Evolutionary conservation across 1,140 invertebrate genomes (phyloP), one percentile per base, ranked within the genome.

Genomic region (Cydia fagiglandana): DNA sequence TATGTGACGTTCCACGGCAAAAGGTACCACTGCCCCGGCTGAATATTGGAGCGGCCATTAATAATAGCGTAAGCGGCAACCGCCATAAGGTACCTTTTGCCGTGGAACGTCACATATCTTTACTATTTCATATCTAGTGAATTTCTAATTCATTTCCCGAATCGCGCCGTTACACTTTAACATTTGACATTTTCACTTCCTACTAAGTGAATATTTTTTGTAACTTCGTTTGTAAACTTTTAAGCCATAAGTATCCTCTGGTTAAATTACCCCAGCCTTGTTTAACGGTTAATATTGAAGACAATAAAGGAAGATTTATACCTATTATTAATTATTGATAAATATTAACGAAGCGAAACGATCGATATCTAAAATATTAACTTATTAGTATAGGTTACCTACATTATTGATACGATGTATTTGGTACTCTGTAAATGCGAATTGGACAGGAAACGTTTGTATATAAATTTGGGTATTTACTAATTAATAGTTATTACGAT

Each of bases 231-330:
- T 56, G 15, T n/a, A 9, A 20, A 56, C 53, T 56, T n/a, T 56
- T 7, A 7, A 17, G 5, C 15, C 15, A n/a, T 2, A n/a, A n/a
- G n/a, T n/a, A 56, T n/a, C 53, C 53, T n/a, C 53, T 2, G 53
- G 15, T 17, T 1, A 17, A 56, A 56, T 20, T 56, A 68, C 64
- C 83, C 87, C 86, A 81, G 87, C 85, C 88, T 89, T 82, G 90
- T 90, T 85, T 83, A 83, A 88, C 87, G 83, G 85, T 88, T 83
- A 88, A 91, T 85, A 86, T 88, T 90, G 88, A 92, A 91, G 91
- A 92, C 91, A 92, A 92, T 92, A 92, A 86, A 92, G 87, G 88
- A 88, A 92, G 88, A 91, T 88, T 91, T 91, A 88, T 92, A 92
- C 86, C 84, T 91, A 91, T 87, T 85, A 91, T 87, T 86, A 89